Evolutionary conservation across 2,113 vertebrate genomes (phyloP).

Genomic region (Eulacestoma nigropectus): DNA sequence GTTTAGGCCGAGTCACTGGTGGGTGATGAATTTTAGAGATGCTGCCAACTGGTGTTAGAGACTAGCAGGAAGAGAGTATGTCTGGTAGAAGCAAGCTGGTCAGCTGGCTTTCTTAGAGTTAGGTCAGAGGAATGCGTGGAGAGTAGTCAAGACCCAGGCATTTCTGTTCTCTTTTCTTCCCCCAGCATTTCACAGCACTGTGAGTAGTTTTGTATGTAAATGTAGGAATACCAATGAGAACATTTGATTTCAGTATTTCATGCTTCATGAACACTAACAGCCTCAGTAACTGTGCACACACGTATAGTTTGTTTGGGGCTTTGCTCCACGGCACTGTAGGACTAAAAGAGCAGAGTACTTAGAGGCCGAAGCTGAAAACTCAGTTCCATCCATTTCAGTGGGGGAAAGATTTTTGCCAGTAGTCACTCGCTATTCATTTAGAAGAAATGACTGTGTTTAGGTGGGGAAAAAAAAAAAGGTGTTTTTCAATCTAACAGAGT

Average conservation of each 20-base stretch:
- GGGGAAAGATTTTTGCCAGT: neutral
- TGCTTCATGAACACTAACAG: neutral
- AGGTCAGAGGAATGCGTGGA: neutral
- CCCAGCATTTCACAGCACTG: neutral
- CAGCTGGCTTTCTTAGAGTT: neutral
- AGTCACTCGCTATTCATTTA: neutral
- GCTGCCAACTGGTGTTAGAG: neutral
- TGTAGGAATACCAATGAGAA: neutral
- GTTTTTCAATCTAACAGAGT: neutral
- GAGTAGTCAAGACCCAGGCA: neutral
- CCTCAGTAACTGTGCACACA: neutral
- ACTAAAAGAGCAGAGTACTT: neutral
- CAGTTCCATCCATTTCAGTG: neutral
- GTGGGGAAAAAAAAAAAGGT: neutral
- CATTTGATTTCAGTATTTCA: neutral
- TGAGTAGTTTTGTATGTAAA: constrained; percentile 1
- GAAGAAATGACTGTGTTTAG: neutral
- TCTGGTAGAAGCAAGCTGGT: neutral
- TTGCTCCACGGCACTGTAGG: neutral
- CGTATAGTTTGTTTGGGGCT: neutral
- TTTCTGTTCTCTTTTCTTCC: neutral
- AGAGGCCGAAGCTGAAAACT: neutral
- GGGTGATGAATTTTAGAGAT: neutral
- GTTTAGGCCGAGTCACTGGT: neutral
- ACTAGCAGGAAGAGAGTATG: neutral